A percentile compares a stretch with the other conserved stretches of the same genome.
Evolutionary conservation across 2,113 vertebrate species (phyloP).

Genomic region (Apodemus sylvaticus): DNA sequence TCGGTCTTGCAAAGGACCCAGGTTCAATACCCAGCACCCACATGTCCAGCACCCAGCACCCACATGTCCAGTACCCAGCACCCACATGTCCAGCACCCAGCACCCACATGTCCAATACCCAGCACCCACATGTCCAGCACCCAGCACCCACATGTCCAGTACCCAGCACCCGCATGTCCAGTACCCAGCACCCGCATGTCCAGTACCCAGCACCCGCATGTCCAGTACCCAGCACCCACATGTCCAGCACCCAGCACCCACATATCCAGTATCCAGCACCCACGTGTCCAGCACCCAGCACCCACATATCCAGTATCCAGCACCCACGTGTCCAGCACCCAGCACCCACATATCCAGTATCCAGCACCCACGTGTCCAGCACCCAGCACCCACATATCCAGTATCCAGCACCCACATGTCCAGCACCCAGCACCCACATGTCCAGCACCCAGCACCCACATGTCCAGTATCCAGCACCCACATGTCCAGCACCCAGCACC

Average conservation of each 20-base stretch:
- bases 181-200: not conserved
- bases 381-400: too few relatives aligned
- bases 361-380: not conserved
- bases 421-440: too few relatives aligned
- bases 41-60: too few relatives aligned
- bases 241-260: too few relatives aligned
- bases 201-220: too few relatives aligned
- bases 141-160: too few relatives aligned
- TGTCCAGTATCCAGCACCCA: too few relatives aligned
- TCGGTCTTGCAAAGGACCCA: not conserved
- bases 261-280: not conserved
- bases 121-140: not conserved
- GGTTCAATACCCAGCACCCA: not conserved
- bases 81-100: not conserved
- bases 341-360: too few relatives aligned
- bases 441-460: not conserved
- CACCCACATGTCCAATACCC: too few relatives aligned
- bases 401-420: not conserved
- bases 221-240: not conserved
- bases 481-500: not conserved
- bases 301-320: too few relatives aligned
- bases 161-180: too few relatives aligned
- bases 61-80: not conserved
- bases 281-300: not conserved
- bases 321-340: not conserved